Base-by-base conservation (phyloP, 2,113 vertebrate species). In the Megaceryle maxima region DNA sequence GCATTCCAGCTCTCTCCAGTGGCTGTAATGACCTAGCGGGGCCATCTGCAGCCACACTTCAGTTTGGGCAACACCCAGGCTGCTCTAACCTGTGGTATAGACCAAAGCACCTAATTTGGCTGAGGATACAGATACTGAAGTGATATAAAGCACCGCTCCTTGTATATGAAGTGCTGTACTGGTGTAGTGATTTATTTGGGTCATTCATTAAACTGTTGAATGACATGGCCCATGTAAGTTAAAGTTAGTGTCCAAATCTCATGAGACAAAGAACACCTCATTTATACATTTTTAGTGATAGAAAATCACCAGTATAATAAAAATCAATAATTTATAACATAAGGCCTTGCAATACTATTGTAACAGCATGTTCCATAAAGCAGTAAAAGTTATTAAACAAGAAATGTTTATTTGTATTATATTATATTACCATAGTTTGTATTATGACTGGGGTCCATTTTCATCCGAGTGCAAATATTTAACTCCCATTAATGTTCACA, bases 401-500 rank as follows among this genome's bases (percentile, higher is more conserved):
- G 48, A 62, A 63, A 62, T 86, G 88, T 85, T 94, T 95, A 76
- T 96, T 97, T 97, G 46, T 68, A 81, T 89, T 88, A 70, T 74
- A 56, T 82, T 92, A 94, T 85, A 94, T 73, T 94, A 94, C 88
- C 62, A 91, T 73, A 92, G 85, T 90, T 94, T 62, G 66, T 95
- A 57, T 79, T 66, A 44, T 75, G 83, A 94, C 88, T 96, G 84
- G 91, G 80, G 56, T 96, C 94, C 95, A 43, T 94, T 93, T 92
- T 95, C 64, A 59, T 79, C 96, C 53, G n/a, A 96, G 94, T 83
- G 87, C 83, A 97, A 96, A 96, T 68, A 94, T 97, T 95, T 96
- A 96, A 82, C 91, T 88, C 86, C 95, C 94, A 96, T 95, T 97
- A 96, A 90, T 78, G 96, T 95, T 97, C 97, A 97, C 96, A 96